Percentiles rank a stretch among this genome's conserved stretches.
Conservation (phyloP, 1,140 invertebrate species). For the Rhagoletis pomonella region DNA sequence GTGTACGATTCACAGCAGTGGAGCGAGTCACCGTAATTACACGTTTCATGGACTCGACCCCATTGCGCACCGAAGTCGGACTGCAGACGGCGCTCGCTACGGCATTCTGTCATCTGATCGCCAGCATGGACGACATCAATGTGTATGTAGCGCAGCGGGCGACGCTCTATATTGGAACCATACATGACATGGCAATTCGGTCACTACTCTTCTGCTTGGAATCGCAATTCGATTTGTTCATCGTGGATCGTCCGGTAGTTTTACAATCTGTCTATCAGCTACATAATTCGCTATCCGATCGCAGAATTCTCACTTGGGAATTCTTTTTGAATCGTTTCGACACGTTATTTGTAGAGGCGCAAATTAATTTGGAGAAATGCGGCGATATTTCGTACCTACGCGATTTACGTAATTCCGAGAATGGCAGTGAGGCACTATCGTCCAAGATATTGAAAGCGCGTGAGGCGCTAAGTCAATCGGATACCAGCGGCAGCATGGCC, state of each 20-base stretch:
- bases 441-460: slow-evolving; percentile 92
- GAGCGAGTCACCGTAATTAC: slow-evolving; percentile 94
- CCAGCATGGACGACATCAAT: slow-evolving; percentile 96
- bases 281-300: slow-evolving; percentile 92
- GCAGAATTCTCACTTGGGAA: slow-evolving; percentile 95
- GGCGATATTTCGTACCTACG: slow-evolving; percentile 88
- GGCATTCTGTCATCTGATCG: slow-evolving; percentile 97
- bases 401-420: slow-evolving; percentile 92
- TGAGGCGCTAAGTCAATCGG: slow-evolving; percentile 87
- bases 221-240: slow-evolving; percentile 94
- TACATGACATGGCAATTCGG: slow-evolving; percentile 91
- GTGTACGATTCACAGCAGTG: slow-evolving; percentile 92
- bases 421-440: slow-evolving; percentile 90
- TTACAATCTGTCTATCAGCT: slow-evolving; percentile 97
- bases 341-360: slow-evolving; percentile 95
- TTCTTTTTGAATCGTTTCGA: slow-evolving; percentile 99
- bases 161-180: slow-evolving; percentile 93
- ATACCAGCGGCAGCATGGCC: slow-evolving; percentile 76
- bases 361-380: slow-evolving; percentile 89
- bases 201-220: slow-evolving; percentile 90
- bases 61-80: slow-evolving; percentile 86
- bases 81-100: slow-evolving; percentile 96
- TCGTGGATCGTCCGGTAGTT: slow-evolving; percentile 97
- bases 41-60: slow-evolving; percentile 92
- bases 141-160: slow-evolving; percentile 95